These are phyloP conservation scores for Drosophila lowei DNA, from an alignment of 1,140 invertebrate species.

Conservation along the genomic window DNA sequence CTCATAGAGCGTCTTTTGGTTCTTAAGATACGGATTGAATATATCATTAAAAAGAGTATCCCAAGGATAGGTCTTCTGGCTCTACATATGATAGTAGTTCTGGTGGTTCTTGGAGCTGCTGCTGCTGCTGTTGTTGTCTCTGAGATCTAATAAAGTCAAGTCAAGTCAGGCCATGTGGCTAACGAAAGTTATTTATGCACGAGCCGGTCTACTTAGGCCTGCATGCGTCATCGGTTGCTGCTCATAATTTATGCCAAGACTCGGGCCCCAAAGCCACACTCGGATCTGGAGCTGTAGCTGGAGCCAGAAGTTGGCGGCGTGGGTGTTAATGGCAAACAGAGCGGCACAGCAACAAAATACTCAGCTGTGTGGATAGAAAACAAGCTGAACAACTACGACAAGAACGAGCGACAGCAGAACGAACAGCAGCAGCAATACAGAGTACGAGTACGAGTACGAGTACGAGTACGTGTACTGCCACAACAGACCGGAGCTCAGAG, in stretches of 20 bases:
- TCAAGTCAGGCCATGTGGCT: constrained; percentile 45
- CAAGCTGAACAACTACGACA: constrained; percentile 63
- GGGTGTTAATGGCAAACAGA: constrained; percentile 80
- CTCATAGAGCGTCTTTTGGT: too few relatives aligned
- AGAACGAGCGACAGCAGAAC: constrained; percentile 15
- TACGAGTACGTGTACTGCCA: neutral
- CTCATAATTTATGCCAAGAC: constrained; percentile 77
- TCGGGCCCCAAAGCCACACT: constrained; percentile 13
- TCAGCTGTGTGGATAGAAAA: constrained; percentile 51
- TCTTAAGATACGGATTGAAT: too few relatives aligned
- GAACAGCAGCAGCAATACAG: constrained; percentile 26
- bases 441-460: too few relatives aligned
- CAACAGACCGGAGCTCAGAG: constrained; percentile 4
- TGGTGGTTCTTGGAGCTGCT: neutral
- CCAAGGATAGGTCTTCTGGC: too few relatives aligned
- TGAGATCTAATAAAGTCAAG: constrained; percentile 67
- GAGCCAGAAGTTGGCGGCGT: constrained; percentile 27
- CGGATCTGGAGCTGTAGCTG: constrained; percentile 27
- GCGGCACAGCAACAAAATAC: constrained; percentile 40
- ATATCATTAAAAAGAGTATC: too few relatives aligned
- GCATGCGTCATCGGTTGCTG: constrained; percentile 77
- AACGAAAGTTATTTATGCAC: constrained; percentile 82
- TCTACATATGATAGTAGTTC: constrained; percentile 1
- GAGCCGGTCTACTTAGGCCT: constrained; percentile 76
- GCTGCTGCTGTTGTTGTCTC: constrained; percentile 8